Evolutionary conservation across 2,797 vertebrate genomes (phyloP).

Genomic region (Hypotaenidia okinawae): DNA sequence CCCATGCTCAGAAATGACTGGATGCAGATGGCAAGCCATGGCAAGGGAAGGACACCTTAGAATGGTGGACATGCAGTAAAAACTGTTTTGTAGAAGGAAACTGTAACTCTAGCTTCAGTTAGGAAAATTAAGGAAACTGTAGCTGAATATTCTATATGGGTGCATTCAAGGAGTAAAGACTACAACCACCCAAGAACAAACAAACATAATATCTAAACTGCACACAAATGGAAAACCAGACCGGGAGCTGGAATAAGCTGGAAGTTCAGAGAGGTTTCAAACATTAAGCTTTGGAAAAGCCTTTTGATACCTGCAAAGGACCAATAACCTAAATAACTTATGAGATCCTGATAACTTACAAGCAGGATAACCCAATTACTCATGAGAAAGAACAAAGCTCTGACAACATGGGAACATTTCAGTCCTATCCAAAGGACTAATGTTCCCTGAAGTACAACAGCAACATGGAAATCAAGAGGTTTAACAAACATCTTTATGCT

Average conservation of each 20-base stretch:
- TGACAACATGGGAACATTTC: neutral
- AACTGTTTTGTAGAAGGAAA: neutral
- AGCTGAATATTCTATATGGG: neutral
- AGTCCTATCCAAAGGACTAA: neutral
- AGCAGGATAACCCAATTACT: neutral
- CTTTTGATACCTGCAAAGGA: neutral
- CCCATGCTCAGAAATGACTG: neutral
- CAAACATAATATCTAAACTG: neutral
- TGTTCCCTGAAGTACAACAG: neutral
- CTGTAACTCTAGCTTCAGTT: neutral
- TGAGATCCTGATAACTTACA: neutral
- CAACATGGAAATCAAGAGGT: conserved; percentile 6
- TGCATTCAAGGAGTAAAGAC: neutral
- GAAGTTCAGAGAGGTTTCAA: neutral
- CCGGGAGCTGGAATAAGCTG: neutral
- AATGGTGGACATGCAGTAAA: neutral
- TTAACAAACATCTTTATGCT: neutral
- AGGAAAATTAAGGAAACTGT: neutral
- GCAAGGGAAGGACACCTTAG: neutral
- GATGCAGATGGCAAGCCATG: neutral
- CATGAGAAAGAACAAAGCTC: neutral
- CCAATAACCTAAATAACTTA: neutral
- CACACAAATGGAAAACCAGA: neutral
- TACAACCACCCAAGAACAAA: neutral
- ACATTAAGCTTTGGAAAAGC: neutral